Base-by-base conservation (phyloP, 2,888 invertebrate species). In the Dermolepida albohirtum region DNA sequence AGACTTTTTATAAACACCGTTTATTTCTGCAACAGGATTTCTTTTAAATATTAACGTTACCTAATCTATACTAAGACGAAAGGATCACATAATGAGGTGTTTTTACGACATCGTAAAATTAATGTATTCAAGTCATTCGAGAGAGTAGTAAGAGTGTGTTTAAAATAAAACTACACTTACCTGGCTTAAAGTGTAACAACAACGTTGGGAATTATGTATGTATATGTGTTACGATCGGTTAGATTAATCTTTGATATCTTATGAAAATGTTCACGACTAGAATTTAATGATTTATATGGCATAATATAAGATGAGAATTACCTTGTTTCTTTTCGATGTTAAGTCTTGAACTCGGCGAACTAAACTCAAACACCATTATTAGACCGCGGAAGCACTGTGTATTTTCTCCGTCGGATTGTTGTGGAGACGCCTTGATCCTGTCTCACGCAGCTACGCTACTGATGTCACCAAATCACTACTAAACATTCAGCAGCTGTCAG, bases 381-480 rank as follows among this genome's bases (percentile, higher is more conserved):
- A 34, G 34, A 40, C 17, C 41, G 55, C 55, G 41, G 17, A 40
- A 40, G 22, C 44, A n/a, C 16, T 54, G 16, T 54, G 29, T 44
- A 44, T 34, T 59, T 59, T 59, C 44, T 44, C 59, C 59, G 59
- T 59, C 59, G 59, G 59, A 47, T 59, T 59, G 59, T 59, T 44
- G 47, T 55, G 55, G n/a, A 40, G 47, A 44, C 73, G 72, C 76
- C 77, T 74, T 55, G 41, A 59, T 43, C 29, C 59, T 75, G 78
- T 74, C 78, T 78, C 81, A 80, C 79, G 76, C 80, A 80, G 78
- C 77, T 43, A 78, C 77, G 78, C 80, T 76, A 79, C 80, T 79
- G 77, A 78, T 81, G 81, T 80, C 75, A 73, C 75, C 75, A 73
- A 74, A 70, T 72, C 72, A 75, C 73, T 29, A 47, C 44, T 73